Evolutionary conservation across 2,113 vertebrate species (phyloP), one percentile per base, ranked within the genome.

Genomic region (Festucalex cinctus): DNA sequence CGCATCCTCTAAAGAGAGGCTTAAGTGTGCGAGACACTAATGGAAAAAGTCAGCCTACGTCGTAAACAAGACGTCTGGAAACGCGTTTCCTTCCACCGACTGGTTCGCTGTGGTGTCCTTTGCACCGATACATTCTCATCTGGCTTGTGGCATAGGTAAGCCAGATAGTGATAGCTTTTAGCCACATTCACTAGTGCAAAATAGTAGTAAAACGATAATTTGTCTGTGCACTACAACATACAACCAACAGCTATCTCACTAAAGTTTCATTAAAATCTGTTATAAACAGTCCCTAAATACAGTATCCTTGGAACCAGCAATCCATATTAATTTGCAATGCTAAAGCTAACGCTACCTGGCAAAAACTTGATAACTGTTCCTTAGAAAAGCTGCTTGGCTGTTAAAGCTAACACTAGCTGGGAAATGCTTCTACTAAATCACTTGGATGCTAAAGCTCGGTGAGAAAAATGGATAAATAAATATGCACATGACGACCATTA

Each of bases 1-100:
- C 65, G 53, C n/a, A 12, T 63, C 63, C 69, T 73, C 75, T 85
- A 66, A 75, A 80, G 84, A 75, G 76, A 44, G 67, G 70, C 74
- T 63, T 53, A 69, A 57, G 58, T 66, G 61, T 73, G 72, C 41
- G 24, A 78, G 80, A 79, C 67, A 19, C 65, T 69, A 70, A 70
- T 78, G 80, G 60, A 62, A 62, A 41, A 62, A 62, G 60, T 62
- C 60, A 44, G 20, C 39, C 60, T 43, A 7, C 13, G 39, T 43
- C 60, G 39, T 62, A 62, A 62, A 62, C 58, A 39, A 60, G 36
- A 60, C 13, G 22, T 62, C 60, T 43, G 13, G 19, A 59, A 36
- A 59, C 48, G 12, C 14, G 9, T 62, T 62, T 26, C 37, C 60
- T 16, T 57, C 16, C 54, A 32, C 54, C 54, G 26, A 57, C 6